Base-by-base conservation (phyloP, 2,113 vertebrate genomes). In the Hemiprocne comata region DNA sequence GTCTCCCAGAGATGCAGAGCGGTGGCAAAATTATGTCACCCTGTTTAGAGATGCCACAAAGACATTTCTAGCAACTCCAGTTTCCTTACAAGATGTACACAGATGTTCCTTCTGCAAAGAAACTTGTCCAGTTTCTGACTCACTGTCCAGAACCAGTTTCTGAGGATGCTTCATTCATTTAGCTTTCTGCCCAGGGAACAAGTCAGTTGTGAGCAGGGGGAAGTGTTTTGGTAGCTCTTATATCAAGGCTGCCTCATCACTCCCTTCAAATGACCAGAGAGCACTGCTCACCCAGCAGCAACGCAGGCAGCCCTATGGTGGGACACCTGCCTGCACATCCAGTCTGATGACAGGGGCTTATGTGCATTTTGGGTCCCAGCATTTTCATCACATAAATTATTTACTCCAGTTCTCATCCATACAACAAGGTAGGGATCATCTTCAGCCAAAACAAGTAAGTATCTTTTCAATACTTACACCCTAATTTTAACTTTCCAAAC, bases 221-320 rank as follows among this genome's bases (percentile, higher is more conserved):
- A 62, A 44, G 53, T 0, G 4, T 64, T 75, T 6, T 26, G 29
- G 42, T 48, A 87, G 34, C 67, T 62, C 57, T 44, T 8, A 24
- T 7, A 51, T 17, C 50, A 36, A 67, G 21, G 28, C 1, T 69
- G 60, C 26, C 58, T 29, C 38, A 44, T 8, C 28, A 19, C 33
- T 65, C 10, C 38, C 50, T 69, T n/a, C 38, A 6, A 36, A 18
- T 1, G 24, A 19, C 6, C 58, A 33, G 25, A 40, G n/a, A 2
- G 14, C 48, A 28, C 33, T 17, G 40, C 33, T 36, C 9, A 40
- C 60, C 71, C 64, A 14, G 1, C 2, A 64, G 54, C 60, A 50
- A 40, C 1, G 0, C 14, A 18, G 76, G 36, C 25, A 58, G 83
- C 36, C 42, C 58, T 34, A 6, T 0, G 0, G 16, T 13, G 34